A percentile compares a stretch with the other conserved stretches of the same genome.
These are phyloP conservation scores for Aurelia sp. DNA, from an alignment of 30 jellyfish, hydroid and myxozoan genomes.

Conservation along the genomic window DNA sequence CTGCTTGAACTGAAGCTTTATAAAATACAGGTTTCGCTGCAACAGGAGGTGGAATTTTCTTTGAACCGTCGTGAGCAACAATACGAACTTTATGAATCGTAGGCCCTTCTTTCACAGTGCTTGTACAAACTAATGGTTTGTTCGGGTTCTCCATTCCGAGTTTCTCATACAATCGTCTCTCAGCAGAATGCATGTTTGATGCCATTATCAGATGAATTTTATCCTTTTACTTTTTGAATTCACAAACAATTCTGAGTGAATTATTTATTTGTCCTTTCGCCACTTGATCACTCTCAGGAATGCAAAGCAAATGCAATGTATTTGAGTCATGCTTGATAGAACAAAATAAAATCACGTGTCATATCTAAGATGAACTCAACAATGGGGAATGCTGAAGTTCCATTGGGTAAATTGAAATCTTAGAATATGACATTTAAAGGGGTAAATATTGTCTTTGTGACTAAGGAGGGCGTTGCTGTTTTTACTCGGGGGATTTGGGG, in stretches of 20 bases:
- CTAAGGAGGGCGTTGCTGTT: too few species aligned
- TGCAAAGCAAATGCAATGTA: too few species aligned
- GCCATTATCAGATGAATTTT: conserved; percentile 43
- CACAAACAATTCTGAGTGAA: not conserved
- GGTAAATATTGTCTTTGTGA: too few species aligned
- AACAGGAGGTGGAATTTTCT: conserved; percentile 95
- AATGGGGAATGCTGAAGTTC: too few species aligned
- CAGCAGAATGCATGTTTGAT: conserved; percentile 66
- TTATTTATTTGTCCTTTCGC: too few species aligned
- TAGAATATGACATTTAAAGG: too few species aligned
- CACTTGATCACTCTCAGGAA: too few species aligned
- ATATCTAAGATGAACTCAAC: too few species aligned
- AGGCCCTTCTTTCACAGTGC: conserved; percentile 72
- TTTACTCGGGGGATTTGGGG: too few species aligned
- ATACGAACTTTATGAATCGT: conserved; percentile 31
- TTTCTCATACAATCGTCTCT: conserved; percentile 59
- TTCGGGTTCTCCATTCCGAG: conserved; percentile 79
- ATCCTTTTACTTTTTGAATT: conserved; percentile 23
- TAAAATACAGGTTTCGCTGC: conserved; percentile 88
- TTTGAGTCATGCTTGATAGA: too few species aligned
- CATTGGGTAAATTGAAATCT: too few species aligned
- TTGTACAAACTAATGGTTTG: conserved; percentile 57
- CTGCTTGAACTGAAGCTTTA: conserved; percentile 52
- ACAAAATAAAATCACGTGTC: too few species aligned
- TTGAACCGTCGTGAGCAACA: conserved; percentile 65